Percentiles rank a stretch among this genome's conserved stretches.
Conservation (phyloP, 1,140 invertebrate genomes). For the Gerris buenoi region DNA sequence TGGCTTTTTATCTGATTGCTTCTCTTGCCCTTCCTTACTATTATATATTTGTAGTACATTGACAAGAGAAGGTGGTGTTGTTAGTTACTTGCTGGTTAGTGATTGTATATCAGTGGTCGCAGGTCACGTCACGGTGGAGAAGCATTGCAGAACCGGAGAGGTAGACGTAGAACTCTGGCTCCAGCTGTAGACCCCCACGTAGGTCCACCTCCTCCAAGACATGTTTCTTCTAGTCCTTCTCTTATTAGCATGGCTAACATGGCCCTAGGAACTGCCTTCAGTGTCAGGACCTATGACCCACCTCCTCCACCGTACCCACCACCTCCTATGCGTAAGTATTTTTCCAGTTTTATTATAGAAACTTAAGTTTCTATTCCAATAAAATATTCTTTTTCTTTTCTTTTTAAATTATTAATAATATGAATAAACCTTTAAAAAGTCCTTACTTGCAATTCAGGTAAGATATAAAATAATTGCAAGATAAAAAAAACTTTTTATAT, state of each 20-base stretch:
- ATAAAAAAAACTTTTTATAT: too few species aligned
- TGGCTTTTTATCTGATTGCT: too few species aligned
- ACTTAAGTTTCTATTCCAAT: too few species aligned
- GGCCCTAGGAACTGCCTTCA: constrained; percentile 29
- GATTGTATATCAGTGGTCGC: constrained; percentile 6
- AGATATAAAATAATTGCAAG: too few species aligned
- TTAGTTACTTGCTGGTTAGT: neutral
- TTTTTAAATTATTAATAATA: too few species aligned
- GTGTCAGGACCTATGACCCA: constrained; percentile 25
- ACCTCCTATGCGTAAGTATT: constrained; percentile 25
- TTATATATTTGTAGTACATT: too few species aligned
- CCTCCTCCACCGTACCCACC: constrained; percentile 17
- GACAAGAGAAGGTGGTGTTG: too few species aligned
- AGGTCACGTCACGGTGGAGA: constrained; percentile 53
- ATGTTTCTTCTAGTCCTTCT: constrained; percentile 17
- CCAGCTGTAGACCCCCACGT: neutral
- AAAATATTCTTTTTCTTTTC: too few species aligned
- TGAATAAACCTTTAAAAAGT: too few species aligned
- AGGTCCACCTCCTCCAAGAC: constrained; percentile 4
- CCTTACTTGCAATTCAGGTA: too few species aligned
- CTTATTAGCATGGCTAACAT: constrained; percentile 24
- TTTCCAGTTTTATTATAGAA: too few species aligned
- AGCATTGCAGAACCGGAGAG: constrained; percentile 40
- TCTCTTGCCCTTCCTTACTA: too few species aligned
- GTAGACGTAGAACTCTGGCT: constrained; percentile 29